phyloP scores from a whole-genome alignment of 2,888 invertebrate species.

The Drosophila falleni region DNA sequence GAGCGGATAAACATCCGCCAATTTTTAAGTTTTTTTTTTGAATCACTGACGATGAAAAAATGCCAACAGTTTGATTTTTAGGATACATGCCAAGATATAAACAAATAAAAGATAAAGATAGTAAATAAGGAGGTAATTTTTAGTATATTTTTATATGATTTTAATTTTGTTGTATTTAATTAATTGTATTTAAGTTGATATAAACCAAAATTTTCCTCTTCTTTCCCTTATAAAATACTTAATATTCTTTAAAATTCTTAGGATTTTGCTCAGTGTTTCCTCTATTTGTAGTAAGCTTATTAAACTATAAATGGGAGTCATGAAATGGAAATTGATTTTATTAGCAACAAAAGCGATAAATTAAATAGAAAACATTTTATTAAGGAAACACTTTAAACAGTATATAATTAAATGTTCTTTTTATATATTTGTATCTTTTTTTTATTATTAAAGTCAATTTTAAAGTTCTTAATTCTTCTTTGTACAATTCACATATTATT shows the following conservation, averaged over 20 bases:
- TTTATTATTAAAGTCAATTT: no score
- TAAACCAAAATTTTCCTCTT: no score
- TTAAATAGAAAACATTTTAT: neutral
- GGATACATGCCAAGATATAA: neutral
- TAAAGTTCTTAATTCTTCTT: no score
- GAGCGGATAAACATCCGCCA: conserved; percentile 69
- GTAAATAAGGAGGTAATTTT: neutral
- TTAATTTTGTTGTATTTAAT: no score
- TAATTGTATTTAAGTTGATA: no score
- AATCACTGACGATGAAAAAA: conserved; percentile 35
- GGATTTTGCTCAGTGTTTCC: neutral
- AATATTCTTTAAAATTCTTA: neutral
- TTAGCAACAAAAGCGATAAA: neutral
- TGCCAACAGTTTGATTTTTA: conserved; percentile 31
- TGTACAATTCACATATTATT: no score
- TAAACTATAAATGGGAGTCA: neutral
- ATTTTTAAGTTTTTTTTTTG: conserved; percentile 7
- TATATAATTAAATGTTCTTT: no score
- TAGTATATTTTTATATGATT: no score
- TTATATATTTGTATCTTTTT: no score
- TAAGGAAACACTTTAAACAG: no score
- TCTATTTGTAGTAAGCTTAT: neutral
- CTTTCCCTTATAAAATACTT: no score
- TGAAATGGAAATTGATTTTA: neutral
- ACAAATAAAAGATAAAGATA: neutral